Percentiles rank a stretch among this genome's conserved stretches.
phyloP scores from a whole-genome alignment of 2,113 vertebrate species.

The Tyto alba region DNA sequence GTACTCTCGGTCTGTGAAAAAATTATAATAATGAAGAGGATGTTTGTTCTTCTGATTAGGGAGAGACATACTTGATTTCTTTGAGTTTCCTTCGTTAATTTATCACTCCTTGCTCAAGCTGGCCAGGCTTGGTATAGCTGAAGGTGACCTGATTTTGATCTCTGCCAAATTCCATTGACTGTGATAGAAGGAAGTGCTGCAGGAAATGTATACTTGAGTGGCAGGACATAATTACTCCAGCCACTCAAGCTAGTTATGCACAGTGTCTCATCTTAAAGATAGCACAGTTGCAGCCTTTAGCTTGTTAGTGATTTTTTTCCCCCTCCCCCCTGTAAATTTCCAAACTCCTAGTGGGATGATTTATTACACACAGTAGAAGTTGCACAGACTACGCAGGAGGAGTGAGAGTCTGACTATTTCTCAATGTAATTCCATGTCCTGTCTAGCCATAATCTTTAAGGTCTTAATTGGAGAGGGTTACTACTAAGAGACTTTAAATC shows the following conservation, averaged over 20 bases:
- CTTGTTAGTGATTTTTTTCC: background rate
- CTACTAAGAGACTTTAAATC: background rate
- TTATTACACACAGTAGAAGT: background rate
- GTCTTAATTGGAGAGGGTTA: background rate
- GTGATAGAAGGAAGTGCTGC: background rate
- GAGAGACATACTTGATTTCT: background rate
- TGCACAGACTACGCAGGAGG: background rate
- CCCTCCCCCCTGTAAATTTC: background rate
- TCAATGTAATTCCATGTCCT: background rate
- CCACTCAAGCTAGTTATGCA: background rate
- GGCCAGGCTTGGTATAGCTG: background rate
- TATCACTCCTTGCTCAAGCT: background rate
- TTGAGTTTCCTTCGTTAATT: background rate
- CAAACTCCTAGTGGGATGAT: background rate
- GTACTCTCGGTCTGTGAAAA: background rate
- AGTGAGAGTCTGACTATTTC: background rate
- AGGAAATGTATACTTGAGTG: background rate
- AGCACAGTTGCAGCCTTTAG: background rate
- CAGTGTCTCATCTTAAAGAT: background rate
- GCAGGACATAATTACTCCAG: background rate
- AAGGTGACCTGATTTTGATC: slow-evolving; percentile 13
- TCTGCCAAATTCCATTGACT: background rate
- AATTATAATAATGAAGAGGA: background rate
- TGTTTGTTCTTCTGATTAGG: background rate
- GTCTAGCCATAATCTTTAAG: background rate